A percentile compares a stretch with the other conserved stretches of the same genome.
phyloP scores from a whole-genome alignment of 1,140 invertebrate genomes.

The Contarinia nasturtii region DNA sequence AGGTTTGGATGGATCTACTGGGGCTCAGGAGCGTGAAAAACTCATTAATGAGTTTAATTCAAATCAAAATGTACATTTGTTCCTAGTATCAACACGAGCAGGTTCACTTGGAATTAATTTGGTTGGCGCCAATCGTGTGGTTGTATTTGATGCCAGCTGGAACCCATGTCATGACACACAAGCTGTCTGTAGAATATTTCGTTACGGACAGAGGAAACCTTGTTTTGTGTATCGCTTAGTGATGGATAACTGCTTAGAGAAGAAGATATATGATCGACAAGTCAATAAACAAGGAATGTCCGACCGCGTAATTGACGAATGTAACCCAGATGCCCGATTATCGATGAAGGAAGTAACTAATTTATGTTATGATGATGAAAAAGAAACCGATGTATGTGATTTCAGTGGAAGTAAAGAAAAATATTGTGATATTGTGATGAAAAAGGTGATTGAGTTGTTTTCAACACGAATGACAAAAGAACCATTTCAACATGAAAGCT shows the following conservation, averaged over 20 bases:
- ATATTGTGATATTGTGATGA: slow-evolving; percentile 65
- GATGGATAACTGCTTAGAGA: slow-evolving; percentile 91
- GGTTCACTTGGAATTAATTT: slow-evolving; percentile 96
- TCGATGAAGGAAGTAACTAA: slow-evolving; percentile 89
- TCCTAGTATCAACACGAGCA: slow-evolving; percentile 92
- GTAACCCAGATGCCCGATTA: slow-evolving; percentile 89
- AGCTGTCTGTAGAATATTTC: slow-evolving; percentile 92
- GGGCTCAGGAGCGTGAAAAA: slow-evolving; percentile 82
- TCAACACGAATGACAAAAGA: slow-evolving; percentile 60
- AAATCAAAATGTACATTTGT: slow-evolving; percentile 72
- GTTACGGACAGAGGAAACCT: slow-evolving; percentile 87
- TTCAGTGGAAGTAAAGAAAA: slow-evolving; percentile 46
- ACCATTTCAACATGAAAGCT: slow-evolving; percentile 92
- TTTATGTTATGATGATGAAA: slow-evolving; percentile 81
- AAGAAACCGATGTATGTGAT: slow-evolving; percentile 56
- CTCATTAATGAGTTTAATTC: slow-evolving; percentile 95
- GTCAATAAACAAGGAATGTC: slow-evolving; percentile 96
- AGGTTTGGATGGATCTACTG: slow-evolving; percentile 88
- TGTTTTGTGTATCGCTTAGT: slow-evolving; percentile 93
- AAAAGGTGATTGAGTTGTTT: slow-evolving; percentile 44
- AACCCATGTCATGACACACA: slow-evolving; percentile 99
- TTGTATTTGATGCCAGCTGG: slow-evolving; percentile 97
- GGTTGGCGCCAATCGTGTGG: slow-evolving; percentile 88
- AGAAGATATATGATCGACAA: slow-evolving; percentile 95
- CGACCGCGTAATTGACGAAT: slow-evolving; percentile 92